These are phyloP conservation scores for Cremastinae sp. DNA, from an alignment of 2,888 invertebrate genomes.

Conservation along the genomic window DNA sequence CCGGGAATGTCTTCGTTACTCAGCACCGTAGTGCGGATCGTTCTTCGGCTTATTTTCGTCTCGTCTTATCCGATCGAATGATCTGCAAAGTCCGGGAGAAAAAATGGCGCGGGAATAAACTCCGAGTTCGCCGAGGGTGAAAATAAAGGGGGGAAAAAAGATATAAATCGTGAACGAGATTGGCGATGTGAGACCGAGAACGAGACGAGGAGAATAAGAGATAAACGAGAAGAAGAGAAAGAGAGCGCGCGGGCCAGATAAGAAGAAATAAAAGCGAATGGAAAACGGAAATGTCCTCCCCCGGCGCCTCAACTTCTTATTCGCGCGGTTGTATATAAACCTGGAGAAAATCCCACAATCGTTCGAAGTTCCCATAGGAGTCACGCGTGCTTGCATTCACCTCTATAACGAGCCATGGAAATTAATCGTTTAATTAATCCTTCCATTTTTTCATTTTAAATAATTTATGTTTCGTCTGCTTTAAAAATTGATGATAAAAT, in stretches of 20 bases:
- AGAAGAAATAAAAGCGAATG: conserved; percentile 5
- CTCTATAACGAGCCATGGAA: conserved; percentile 22
- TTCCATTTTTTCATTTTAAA: neutral
- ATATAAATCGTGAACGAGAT: conserved; percentile 13
- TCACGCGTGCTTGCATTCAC: conserved; percentile 18
- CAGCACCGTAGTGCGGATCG: conserved; percentile 12
- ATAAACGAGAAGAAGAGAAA: neutral
- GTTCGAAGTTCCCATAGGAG: conserved; percentile 32
- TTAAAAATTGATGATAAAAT: too few relatives aligned
- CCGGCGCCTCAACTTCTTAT: neutral
- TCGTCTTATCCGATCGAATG: conserved; percentile 55
- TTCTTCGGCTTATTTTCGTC: conserved; percentile 32
- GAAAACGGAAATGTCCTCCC: conserved; percentile 32
- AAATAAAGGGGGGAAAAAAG: conserved; percentile 10
- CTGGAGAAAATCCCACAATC: conserved; percentile 30
- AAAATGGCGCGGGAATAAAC: conserved; percentile 4
- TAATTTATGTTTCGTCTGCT: neutral
- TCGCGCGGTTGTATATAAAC: neutral
- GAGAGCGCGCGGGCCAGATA: neutral
- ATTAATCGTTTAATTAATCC: conserved; percentile 30
- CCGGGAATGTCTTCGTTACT: conserved; percentile 49
- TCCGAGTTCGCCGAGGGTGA: conserved; percentile 19
- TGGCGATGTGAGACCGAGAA: neutral
- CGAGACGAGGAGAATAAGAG: neutral
- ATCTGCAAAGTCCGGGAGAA: conserved; percentile 33